Evolutionary conservation across 2,113 vertebrate species (phyloP), one percentile per base, ranked within the genome.

Genomic region (Pelobates fuscus): DNA sequence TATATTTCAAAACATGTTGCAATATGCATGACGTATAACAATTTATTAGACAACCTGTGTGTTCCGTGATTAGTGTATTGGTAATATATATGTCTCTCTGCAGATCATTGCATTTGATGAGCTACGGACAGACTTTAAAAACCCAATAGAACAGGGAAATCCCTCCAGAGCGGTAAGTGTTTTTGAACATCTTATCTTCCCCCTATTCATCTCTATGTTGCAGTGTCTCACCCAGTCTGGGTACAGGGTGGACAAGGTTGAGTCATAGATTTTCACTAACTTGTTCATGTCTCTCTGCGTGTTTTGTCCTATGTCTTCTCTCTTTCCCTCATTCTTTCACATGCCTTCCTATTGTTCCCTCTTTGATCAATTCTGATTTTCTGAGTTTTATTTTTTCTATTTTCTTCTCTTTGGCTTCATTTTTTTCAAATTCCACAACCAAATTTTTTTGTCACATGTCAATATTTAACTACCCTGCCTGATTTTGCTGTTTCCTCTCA

Each of bases 101-200:
- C 85, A 97, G 95, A 95, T 97, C 84, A 97, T 95, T 77, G 95
- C 95, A 5, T 97, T 96, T 89, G 95, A 97, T 81, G 95, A 97
- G 83, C 91, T 97, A 78, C 90, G 93, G 82, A 96, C 94, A 58
- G 95, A 97, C 87, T 97, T 96, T 89, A 97, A 96, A 89, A 96
- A 95, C 85, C 95, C 95, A 79, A 97, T 97, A 63, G 95, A 97
- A 88, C 95, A 97, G 90, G 93, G 95, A 85, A 96, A 96, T 87
- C 94, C 95, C 63, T 93, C 93, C 84, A 91, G 95, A 92, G 94
- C 95, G 86, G 95, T 97, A 92, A 94, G 94, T 86, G 46, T 76
- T 37, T 55, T 8, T 14, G 27, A 8, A 10, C 2, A 7, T 3
- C 11, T 5, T 57, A 23, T 21, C 2, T 27, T 8, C 11, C n/a